phyloP scores from a whole-genome alignment of 2,888 invertebrate species.

The Rhodophaea formosa region DNA sequence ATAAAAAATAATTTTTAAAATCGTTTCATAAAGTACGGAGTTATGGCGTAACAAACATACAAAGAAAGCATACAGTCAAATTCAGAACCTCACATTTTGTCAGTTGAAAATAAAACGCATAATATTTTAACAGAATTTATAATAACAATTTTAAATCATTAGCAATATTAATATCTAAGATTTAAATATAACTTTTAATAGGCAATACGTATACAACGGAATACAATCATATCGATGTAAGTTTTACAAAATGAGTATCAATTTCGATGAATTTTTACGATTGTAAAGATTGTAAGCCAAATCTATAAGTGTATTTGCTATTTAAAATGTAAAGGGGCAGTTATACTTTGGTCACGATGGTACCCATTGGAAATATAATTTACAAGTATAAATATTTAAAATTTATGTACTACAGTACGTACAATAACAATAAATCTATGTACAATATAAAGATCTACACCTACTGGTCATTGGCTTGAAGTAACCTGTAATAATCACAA shows the following conservation, averaged over 20 bases:
- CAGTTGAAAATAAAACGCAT: slow-evolving; percentile 1
- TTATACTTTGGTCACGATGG: slow-evolving; percentile 8
- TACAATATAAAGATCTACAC: slow-evolving; percentile 3
- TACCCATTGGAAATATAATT: slow-evolving; percentile 12
- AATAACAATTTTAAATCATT: slow-evolving; percentile 3
- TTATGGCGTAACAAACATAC: no score
- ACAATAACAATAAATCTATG: slow-evolving; percentile 14
- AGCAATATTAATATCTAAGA: slow-evolving; percentile 1
- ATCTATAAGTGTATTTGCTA: not conserved
- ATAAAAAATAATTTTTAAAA: no score
- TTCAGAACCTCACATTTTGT: no score
- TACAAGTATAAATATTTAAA: not conserved
- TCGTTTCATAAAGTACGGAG: no score
- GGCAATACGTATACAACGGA: not conserved
- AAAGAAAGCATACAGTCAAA: no score
- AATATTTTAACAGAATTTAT: slow-evolving; percentile 15
- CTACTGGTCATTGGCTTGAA: slow-evolving; percentile 14
- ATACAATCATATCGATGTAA: not conserved
- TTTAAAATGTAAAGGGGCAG: slow-evolving; percentile 1
- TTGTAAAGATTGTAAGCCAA: not conserved
- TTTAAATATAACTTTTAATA: not conserved
- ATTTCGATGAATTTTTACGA: slow-evolving; percentile 8
- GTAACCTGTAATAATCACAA: slow-evolving; percentile 8
- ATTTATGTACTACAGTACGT: not conserved
- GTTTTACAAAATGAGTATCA: slow-evolving; percentile 8